Evolutionary conservation across 2,888 invertebrate genomes (phyloP).

Genomic region (Nipponacmea schrenckii): DNA sequence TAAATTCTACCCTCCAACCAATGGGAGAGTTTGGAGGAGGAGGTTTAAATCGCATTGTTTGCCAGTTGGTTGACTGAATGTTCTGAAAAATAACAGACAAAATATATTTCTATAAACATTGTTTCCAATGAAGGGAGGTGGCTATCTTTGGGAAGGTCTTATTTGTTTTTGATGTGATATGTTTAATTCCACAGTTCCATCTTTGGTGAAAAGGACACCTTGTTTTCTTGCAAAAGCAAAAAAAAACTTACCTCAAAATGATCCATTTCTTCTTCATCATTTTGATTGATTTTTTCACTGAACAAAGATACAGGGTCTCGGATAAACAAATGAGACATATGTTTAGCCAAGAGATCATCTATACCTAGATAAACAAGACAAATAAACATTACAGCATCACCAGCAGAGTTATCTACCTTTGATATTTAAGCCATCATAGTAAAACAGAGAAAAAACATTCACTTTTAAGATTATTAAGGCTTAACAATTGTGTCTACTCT

Average conservation of each 20-base stretch:
- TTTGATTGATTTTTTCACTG: slow-evolving; percentile 92
- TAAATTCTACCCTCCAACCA: slow-evolving; percentile 99
- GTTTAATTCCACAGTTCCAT: too few relatives aligned
- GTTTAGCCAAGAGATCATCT: slow-evolving; percentile 91
- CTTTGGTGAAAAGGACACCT: too few relatives aligned
- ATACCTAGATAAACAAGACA: slow-evolving; percentile 73
- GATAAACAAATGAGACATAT: slow-evolving; percentile 97
- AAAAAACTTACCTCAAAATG: slow-evolving; percentile 87
- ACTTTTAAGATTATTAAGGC: too few relatives aligned
- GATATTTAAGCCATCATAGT: too few relatives aligned
- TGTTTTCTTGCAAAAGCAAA: too few relatives aligned
- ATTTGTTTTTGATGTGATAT: too few relatives aligned
- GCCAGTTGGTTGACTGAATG: slow-evolving; percentile 99
- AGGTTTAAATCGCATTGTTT: slow-evolving; percentile 97
- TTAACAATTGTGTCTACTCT: too few relatives aligned
- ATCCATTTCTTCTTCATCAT: slow-evolving; percentile 92
- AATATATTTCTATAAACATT: too few relatives aligned
- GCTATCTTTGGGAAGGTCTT: too few relatives aligned
- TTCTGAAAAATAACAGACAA: slow-evolving; percentile 74
- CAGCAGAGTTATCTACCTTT: too few relatives aligned
- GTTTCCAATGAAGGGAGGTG: too few relatives aligned
- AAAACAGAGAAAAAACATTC: too few relatives aligned
- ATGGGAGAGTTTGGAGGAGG: slow-evolving; percentile 91
- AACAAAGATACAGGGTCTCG: slow-evolving; percentile 95
- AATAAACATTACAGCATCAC: not conserved